Conservation (phyloP, 2,888 invertebrate species). For the Chalcosyrphus nemorum region DNA sequence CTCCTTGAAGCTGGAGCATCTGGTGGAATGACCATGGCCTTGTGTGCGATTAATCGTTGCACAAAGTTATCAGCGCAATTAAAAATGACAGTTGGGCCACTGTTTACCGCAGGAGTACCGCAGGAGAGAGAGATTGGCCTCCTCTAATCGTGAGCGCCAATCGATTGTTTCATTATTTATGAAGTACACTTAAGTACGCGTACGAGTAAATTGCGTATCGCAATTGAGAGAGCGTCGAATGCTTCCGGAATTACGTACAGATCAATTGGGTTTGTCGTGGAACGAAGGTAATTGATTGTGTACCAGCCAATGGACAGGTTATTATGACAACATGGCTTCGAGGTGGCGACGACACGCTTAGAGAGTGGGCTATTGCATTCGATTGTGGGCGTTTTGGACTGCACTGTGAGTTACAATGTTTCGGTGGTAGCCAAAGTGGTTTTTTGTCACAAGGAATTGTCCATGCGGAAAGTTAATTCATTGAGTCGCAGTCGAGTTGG, state of each 20-base stretch:
- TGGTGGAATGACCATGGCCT: conserved; percentile 38
- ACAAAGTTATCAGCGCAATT: conserved; percentile 61
- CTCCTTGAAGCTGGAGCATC: not conserved
- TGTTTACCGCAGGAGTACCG: conserved; percentile 21
- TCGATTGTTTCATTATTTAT: conserved; percentile 68
- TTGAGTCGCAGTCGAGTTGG: not conserved
- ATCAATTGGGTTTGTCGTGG: conserved; percentile 9
- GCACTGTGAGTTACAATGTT: conserved; percentile 19
- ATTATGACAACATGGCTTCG: conserved; percentile 57
- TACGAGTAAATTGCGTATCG: conserved; percentile 43
- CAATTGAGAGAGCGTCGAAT: conserved; percentile 24
- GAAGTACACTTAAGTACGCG: conserved; percentile 42
- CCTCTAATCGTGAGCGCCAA: conserved; percentile 56
- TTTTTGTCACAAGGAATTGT: conserved; percentile 30
- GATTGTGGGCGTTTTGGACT: conserved; percentile 38
- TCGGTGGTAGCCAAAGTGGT: conserved; percentile 8
- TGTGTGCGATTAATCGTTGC: conserved; percentile 59
- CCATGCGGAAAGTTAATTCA: conserved; percentile 20
- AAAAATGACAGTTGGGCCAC: conserved; percentile 64
- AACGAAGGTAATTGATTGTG: conserved; percentile 51
- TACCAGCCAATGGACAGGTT: conserved; percentile 47
- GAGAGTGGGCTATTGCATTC: conserved; percentile 44
- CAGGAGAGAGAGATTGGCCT: conserved; percentile 46
- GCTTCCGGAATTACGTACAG: conserved; percentile 61
- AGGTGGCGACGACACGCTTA: conserved; percentile 46